Evolutionary conservation across 2,888 invertebrate genomes (phyloP), one percentile per base, ranked within the genome.

Genomic region (Andrena hattorfiana): DNA sequence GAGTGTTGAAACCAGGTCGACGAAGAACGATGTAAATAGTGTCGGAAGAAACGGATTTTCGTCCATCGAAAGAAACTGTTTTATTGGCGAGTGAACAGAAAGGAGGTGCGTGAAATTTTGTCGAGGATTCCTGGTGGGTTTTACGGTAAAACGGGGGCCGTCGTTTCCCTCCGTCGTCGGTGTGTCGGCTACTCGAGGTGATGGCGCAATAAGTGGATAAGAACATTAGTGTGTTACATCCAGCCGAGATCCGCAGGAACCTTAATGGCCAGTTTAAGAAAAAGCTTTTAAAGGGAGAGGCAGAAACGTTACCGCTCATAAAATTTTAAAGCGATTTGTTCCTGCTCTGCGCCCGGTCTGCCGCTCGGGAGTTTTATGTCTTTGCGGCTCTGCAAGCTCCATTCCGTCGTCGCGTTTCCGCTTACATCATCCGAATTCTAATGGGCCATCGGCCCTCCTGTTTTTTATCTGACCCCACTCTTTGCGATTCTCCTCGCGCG

Each of bases 251-350:
- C 87, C 79, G 83, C 85, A 68, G 81, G 64, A 85, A 81, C 83
- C 89, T 91, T 90, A 92, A 91, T 87, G 89, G 88, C 87, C 77
- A 86, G 78, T 88, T 91, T 90, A 89, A 90, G 86, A 89, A 90
- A 90, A 90, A 90, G 89, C 89, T 90, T 90, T 91, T 87, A 89
- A 78, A 89, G 75, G 23, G 77, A 86, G 86, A 77, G 77, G 85
- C 84, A 85, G 90, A 89, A 91, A 90, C 88, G 91, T 90, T 89
- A 88, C 86, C 84, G 91, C 83, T 92, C 92, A 87, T 93, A 91
- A 92, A 93, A 92, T 92, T 92, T 92, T 88, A 88, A 90, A 92
- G 88, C 90, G 90, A 92, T 93, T 93, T 92, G 89, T 90, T 89
- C 87, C 76, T 79, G 64, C 77, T 72, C 75, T 56, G 75, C 63